These are phyloP conservation scores for Lamprotornis superbus DNA, from an alignment of 2,113 vertebrate species.

Conservation along the genomic window DNA sequence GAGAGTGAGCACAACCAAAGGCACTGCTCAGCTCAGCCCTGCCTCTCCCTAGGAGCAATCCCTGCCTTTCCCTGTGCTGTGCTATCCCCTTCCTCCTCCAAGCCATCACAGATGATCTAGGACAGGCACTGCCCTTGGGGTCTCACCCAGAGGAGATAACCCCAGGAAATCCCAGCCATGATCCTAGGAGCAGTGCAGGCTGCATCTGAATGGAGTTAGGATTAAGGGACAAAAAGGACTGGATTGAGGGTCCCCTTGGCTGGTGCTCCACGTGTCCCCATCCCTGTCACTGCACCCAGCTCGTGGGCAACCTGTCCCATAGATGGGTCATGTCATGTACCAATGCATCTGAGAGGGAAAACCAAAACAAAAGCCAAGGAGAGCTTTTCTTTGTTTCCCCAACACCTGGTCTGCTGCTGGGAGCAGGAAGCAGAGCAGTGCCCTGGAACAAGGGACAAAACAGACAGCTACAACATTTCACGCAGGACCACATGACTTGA, in stretches of 20 bases:
- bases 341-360: not conserved
- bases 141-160: not conserved
- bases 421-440: not conserved
- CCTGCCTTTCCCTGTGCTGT: not conserved
- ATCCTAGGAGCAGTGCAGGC: not conserved
- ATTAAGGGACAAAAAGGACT: not conserved
- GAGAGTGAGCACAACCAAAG: fast-evolving
- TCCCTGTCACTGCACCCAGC: not conserved
- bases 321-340: not conserved
- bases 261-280: fast-evolving
- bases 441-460: not conserved
- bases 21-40: not conserved
- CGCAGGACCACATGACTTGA: not conserved
- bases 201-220: not conserved
- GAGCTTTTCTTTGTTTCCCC: not conserved
- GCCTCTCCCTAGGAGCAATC: not conserved
- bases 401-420: not conserved
- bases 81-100: not conserved
- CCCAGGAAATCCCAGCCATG: not conserved
- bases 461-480: not conserved
- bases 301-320: fast-evolving
- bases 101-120: fast-evolving
- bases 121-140: not conserved
- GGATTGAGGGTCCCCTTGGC: not conserved
- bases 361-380: not conserved